These are phyloP conservation scores for Limnephilus rhombicus DNA, from an alignment of 2,888 invertebrate genomes.

Conservation along the genomic window DNA sequence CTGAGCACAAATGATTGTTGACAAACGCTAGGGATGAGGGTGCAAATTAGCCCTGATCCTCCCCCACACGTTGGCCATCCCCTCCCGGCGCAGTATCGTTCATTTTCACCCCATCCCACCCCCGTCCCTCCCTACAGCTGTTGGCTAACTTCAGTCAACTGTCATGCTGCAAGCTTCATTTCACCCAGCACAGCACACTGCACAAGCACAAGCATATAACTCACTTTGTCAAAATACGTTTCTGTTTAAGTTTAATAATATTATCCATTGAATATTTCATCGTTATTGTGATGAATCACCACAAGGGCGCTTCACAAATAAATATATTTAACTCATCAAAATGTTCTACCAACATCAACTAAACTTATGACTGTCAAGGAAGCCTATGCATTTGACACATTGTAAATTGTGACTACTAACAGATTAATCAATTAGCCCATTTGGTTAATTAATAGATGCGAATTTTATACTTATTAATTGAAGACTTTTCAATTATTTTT, in stretches of 20 bases:
- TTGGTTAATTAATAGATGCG: too few relatives aligned
- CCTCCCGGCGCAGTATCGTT: background rate
- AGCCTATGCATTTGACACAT: too few relatives aligned
- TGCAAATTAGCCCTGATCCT: conserved; percentile 36
- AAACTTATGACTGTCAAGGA: too few relatives aligned
- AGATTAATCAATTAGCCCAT: too few relatives aligned
- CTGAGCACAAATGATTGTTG: conserved; percentile 5
- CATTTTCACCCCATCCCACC: background rate
- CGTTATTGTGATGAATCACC: too few relatives aligned
- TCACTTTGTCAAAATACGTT: background rate
- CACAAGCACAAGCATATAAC: background rate
- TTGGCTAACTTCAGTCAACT: conserved; percentile 36
- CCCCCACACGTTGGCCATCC: background rate
- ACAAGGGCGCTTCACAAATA: too few relatives aligned
- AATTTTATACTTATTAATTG: too few relatives aligned
- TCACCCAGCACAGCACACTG: background rate
- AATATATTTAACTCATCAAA: too few relatives aligned
- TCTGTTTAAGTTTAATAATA: background rate
- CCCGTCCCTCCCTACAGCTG: background rate
- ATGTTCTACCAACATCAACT: too few relatives aligned
- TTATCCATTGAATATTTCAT: too few relatives aligned
- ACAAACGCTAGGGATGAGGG: conserved; percentile 6
- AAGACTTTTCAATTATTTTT: too few relatives aligned
- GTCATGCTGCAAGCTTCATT: conserved; percentile 27
- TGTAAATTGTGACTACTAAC: too few relatives aligned